Percentiles rank a stretch among this genome's conserved stretches.
Evolutionary conservation across 2,113 vertebrate species (phyloP).

Genomic region (Felis chaus): DNA sequence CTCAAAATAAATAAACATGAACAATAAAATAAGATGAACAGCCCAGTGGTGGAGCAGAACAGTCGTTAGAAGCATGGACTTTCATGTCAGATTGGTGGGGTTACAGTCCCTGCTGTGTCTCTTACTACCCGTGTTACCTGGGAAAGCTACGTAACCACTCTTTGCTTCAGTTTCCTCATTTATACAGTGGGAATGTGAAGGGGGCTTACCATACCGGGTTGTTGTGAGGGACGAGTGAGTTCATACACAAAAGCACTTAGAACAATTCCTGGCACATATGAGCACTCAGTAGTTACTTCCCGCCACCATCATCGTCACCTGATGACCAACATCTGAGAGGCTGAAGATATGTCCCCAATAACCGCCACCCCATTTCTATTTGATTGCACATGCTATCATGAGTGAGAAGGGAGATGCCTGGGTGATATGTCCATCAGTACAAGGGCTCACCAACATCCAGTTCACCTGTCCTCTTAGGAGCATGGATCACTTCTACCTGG

Average conservation of each 20-base stretch:
- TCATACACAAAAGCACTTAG: neutral
- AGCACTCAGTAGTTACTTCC: neutral
- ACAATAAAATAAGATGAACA: neutral
- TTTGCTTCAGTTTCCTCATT: neutral
- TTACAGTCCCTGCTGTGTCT: neutral
- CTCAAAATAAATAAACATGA: too few species aligned
- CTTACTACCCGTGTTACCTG: neutral
- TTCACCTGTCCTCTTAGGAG: neutral
- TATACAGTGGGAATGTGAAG: neutral
- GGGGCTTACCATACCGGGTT: too few species aligned
- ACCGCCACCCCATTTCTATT: neutral
- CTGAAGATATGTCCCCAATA: neutral
- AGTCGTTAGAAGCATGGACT: neutral
- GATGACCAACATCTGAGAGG: neutral
- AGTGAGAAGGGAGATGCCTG: neutral
- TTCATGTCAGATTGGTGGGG: too few species aligned
- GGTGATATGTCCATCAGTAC: accelerated
- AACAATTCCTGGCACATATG: neutral
- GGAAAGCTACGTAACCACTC: neutral
- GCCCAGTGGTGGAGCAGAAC: neutral
- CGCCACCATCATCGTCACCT: neutral
- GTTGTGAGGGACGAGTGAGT: neutral
- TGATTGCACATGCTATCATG: neutral
- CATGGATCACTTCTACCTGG: neutral
- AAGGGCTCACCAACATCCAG: too few species aligned